Evolutionary conservation across 2,888 invertebrate genomes (phyloP).

Genomic region (Tetragnatha montana): DNA sequence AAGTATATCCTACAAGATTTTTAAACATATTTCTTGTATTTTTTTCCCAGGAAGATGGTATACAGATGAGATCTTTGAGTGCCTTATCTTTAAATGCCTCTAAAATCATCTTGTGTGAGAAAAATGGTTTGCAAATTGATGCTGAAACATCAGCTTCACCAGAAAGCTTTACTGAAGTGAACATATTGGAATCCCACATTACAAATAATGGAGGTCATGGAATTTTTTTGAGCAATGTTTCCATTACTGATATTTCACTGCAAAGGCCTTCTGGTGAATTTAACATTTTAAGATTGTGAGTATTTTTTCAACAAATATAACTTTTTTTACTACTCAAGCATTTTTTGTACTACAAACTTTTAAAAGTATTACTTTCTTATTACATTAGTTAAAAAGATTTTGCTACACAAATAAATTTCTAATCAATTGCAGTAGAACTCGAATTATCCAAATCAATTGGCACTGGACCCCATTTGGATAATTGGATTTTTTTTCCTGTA

Average conservation of each 20-base stretch:
- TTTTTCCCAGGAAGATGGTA: slow-evolving; percentile 60
- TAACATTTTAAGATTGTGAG: slow-evolving; percentile 55
- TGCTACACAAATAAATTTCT: too few relatives aligned
- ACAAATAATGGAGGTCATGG: slow-evolving; percentile 54
- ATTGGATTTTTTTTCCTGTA: too few relatives aligned
- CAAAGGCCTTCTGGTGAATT: slow-evolving; percentile 57
- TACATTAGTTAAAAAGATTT: too few relatives aligned
- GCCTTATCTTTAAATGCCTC: slow-evolving; percentile 35
- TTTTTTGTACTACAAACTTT: too few relatives aligned
- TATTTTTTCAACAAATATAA: background rate
- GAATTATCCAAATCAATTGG: too few relatives aligned
- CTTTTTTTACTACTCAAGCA: too few relatives aligned
- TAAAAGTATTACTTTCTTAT: too few relatives aligned
- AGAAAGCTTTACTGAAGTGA: slow-evolving; percentile 44
- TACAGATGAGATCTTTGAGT: slow-evolving; percentile 59
- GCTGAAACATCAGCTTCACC: slow-evolving; percentile 49
- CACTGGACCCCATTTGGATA: too few relatives aligned
- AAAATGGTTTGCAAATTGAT: slow-evolving; percentile 65
- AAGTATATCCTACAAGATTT: too few relatives aligned
- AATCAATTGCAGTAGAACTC: too few relatives aligned
- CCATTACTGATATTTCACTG: slow-evolving; percentile 47
- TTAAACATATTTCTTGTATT: background rate
- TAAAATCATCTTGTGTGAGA: slow-evolving; percentile 30
- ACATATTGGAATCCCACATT: slow-evolving; percentile 28
- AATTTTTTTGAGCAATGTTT: slow-evolving; percentile 56